Evolutionary conservation across 2,797 vertebrate species (phyloP).

Genomic region (Aulostomus chinensis): DNA sequence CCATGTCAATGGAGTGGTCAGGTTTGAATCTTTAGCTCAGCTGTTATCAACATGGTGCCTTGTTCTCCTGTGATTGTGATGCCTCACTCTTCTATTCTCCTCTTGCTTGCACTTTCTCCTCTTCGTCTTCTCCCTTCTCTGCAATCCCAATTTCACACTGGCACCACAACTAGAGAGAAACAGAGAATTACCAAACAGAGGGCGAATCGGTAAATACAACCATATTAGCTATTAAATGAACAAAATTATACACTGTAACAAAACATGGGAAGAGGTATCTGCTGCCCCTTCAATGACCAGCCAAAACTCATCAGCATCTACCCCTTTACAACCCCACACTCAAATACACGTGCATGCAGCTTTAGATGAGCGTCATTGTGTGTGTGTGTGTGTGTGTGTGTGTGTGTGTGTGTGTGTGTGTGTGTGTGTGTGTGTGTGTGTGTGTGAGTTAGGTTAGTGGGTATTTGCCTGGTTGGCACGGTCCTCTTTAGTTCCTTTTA

Average conservation of each 20-base stretch:
- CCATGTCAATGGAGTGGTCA: too few species aligned
- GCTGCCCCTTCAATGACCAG: conserved; percentile 30
- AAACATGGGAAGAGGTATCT: conserved; percentile 15
- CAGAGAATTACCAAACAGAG: conserved; percentile 15
- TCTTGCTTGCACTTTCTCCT: conserved; percentile 7
- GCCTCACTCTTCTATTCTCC: background rate
- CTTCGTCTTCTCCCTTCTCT: conserved; percentile 31
- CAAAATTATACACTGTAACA: conserved; percentile 16
- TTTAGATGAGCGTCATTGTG: conserved; percentile 23
- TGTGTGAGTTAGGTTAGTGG: conserved; percentile 39
- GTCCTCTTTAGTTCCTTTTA: conserved; percentile 67
- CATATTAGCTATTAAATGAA: conserved; percentile 41
- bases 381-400: conserved; percentile 31
- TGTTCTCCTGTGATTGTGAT: conserved; percentile 12
- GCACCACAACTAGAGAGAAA: conserved; percentile 43
- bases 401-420: conserved; percentile 35
- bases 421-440: conserved; percentile 32
- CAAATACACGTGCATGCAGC: conserved; percentile 9
- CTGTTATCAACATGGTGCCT: conserved; percentile 31
- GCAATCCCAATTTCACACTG: conserved; percentile 34
- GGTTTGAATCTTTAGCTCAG: conserved; percentile 20
- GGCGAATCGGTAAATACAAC: conserved; percentile 40
- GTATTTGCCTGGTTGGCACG: conserved; percentile 57
- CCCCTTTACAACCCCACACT: conserved; percentile 18
- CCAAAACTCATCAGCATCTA: conserved; percentile 28